Evolutionary conservation across 1,140 invertebrate species (phyloP), one percentile per base, ranked within the genome.

Genomic region (Drosophila serrata): DNA sequence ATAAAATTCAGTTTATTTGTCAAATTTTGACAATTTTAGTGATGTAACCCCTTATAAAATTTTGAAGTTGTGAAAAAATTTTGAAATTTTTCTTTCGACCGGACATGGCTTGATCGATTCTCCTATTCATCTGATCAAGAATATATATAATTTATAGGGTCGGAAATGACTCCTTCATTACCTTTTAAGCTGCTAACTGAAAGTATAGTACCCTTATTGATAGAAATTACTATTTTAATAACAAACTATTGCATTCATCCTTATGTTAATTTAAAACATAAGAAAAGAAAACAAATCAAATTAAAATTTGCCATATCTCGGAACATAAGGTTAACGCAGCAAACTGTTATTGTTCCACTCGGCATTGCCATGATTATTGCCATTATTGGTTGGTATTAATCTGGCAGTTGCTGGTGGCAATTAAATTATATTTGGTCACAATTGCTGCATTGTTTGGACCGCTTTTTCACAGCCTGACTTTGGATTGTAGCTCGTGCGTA

Each of bases 391-490:
- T 70, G 40, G 22, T n/a, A 45, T 68, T 55, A 74, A 74, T 37
- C 59, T 63, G 40, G 40, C 35, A 46, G 39, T 24, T 48, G 24
- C 42, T 55, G 39, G 33, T 53, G 77, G 42, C 48, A 76, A 65
- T 65, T 87, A 68, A 84, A 84, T 82, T 79, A 74, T 68, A 78
- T 88, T 81, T 70, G 51, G 27, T 56, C 80, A 67, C 85, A 90
- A 90, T 90, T 84, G 76, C 76, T 75, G 59, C 72, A 77, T 64
- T 60, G 60, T 77, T 68, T 58, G 3, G 51, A 15, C 64, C 49
- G 58, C 56, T 75, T 33, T 9, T 29, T 33, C 17, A 6, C 42
- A 37, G n/a, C 24, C 49, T 27, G 45, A 64, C 27, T 33, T 65
- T 53, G 11, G 19, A 6, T 43, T 73, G 37, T 40, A 68, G 78